Conservation (phyloP, 2,888 invertebrate genomes). For the Hydroisotoma schaefferi region DNA sequence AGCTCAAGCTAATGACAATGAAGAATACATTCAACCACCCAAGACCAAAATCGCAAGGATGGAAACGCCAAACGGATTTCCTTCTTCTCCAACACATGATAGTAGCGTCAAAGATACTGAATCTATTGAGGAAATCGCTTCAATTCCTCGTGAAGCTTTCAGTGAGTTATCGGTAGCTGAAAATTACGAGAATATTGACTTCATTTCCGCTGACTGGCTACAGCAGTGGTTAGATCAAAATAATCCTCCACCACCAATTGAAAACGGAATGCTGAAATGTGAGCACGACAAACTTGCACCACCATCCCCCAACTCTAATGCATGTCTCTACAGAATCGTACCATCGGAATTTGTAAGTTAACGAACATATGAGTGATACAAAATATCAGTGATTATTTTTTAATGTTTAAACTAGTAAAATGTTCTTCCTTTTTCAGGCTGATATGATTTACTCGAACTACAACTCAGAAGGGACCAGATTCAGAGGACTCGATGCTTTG, state of each 20-base stretch:
- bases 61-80: slow-evolving; percentile 5
- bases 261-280: slow-evolving; percentile 55
- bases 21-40: slow-evolving; percentile 10
- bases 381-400: slow-evolving; percentile 11
- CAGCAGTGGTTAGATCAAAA: slow-evolving; percentile 55
- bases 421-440: no score
- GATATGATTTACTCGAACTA: slow-evolving; percentile 53
- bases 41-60: slow-evolving; percentile 21
- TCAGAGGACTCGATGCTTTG: slow-evolving; percentile 50
- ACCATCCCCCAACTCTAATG: slow-evolving; percentile 14
- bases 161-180: background rate
- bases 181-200: slow-evolving; percentile 50
- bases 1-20: background rate
- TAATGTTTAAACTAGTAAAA: no score
- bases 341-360: slow-evolving; percentile 17
- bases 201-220: slow-evolving; percentile 58
- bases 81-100: background rate
- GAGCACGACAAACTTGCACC: slow-evolving; percentile 56
- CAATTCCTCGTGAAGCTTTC: background rate
- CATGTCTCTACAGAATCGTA: slow-evolving; percentile 28
- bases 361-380: background rate
- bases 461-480: slow-evolving; percentile 54
- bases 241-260: slow-evolving; percentile 53
- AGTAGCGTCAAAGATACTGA: background rate
- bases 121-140: background rate